Evolutionary conservation across 2,797 vertebrate genomes (phyloP).

Genomic region (Sylvia borin): DNA sequence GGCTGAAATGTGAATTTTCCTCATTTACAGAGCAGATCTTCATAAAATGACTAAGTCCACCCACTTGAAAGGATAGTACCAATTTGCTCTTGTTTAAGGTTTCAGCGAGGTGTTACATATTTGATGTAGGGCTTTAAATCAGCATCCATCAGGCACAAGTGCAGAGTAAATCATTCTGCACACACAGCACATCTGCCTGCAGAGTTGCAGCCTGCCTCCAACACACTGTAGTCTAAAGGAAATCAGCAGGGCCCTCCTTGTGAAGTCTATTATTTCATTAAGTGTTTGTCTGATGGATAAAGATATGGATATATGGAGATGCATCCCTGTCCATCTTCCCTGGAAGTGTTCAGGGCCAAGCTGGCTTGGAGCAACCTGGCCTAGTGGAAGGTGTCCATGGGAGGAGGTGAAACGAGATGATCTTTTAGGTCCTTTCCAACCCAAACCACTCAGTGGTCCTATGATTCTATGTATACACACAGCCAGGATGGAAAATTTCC

Average conservation of each 20-base stretch:
- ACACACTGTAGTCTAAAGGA: fast-evolving
- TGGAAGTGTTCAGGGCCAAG: not conserved
- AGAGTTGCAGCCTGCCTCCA: fast-evolving
- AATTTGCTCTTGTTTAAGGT: not conserved
- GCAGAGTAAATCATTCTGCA: not conserved
- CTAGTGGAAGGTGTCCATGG: not conserved
- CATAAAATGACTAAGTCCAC: not conserved
- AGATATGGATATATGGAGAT: not conserved
- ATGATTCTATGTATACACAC: not conserved
- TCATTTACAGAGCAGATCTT: not conserved
- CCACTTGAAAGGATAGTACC: not conserved
- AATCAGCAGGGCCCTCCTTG: not conserved
- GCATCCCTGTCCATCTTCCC: not conserved
- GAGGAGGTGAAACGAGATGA: not conserved
- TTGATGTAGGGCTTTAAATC: not conserved
- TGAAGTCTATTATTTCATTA: not conserved
- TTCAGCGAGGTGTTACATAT: not conserved
- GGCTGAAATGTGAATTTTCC: not conserved
- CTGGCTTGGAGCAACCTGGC: not conserved
- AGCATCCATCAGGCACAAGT: not conserved
- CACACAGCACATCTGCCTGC: not conserved
- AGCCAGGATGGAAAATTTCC: not conserved
- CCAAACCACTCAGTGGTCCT: not conserved
- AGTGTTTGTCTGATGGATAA: not conserved
- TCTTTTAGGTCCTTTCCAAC: not conserved